Base-by-base conservation (phyloP, 2,888 invertebrate species). In the Pammene fasciana region DNA sequence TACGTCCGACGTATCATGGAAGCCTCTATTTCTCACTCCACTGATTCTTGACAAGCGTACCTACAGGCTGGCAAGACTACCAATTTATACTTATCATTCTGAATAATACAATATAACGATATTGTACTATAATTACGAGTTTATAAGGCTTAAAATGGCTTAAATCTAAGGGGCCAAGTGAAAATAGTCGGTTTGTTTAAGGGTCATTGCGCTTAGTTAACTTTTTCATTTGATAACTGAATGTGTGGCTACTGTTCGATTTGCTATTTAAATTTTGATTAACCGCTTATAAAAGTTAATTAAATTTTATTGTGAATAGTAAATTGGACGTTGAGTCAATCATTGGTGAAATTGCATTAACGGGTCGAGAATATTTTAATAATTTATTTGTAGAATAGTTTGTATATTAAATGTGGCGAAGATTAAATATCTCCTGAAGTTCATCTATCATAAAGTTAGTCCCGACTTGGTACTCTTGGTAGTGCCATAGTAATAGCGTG, bases 21-120 rank as follows among this genome's bases (percentile, higher is more conserved):
- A 86, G 87, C 86, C 76, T 82, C 77, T 75, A 84, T 84, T 82
- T 80, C 75, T 76, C 82, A 84, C 82, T 75, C 75, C 79, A 81
- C 71, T 76, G 85, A 74, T 34, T 79, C 71, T 72, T 81, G 84
- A 86, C 83, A 82, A 76, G 76, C 74, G 68, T 68, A 71, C 76
- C 78, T 74, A 79, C 78, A 72, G 68, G 56, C 46, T 16, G 36
- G 48, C 34, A 2, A 46, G n/a, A 45, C n/a, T 34, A 48, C 70
- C 41, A 60, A 60, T 16, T 57, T 50, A 56, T 41, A 45, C 14
- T 46, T 55, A 65, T 41, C 34, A 48, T 60, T 60, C 34, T 4
- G 14, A 43, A 38, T 18, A 16, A 41, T 13, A 46, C 16, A 18
- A 38, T 26, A 46, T 8, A 57, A 59, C 38, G 41, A 60, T 46